A percentile compares a stretch with the other conserved stretches of the same genome.
Conservation (phyloP, 2,888 invertebrate genomes). For the Hemithea aestivaria region DNA sequence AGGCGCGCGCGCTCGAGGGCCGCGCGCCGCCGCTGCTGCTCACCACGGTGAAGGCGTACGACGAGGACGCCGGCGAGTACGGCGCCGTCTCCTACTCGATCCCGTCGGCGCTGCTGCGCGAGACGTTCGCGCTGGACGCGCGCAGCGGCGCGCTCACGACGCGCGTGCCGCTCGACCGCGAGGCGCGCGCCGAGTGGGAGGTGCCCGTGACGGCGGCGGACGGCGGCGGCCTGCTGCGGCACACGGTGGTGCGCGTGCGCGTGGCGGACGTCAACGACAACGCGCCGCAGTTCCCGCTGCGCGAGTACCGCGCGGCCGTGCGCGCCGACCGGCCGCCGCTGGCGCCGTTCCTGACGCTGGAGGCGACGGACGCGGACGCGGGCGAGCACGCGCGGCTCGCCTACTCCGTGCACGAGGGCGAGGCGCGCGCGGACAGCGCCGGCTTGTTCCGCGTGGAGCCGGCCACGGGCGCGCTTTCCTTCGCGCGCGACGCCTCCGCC, state of each 20-base stretch:
- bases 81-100: conserved; percentile 88
- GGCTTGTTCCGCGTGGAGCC: conserved; percentile 87
- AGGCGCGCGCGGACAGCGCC: conserved; percentile 69
- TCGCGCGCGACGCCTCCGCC: conserved; percentile 80
- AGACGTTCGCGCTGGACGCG: conserved; percentile 86
- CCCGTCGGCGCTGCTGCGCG: conserved; percentile 84
- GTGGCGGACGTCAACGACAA: conserved; percentile 92
- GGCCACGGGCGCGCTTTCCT: conserved; percentile 85
- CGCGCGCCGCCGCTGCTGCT: conserved; percentile 86
- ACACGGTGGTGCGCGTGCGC: conserved; percentile 87
- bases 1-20: conserved; percentile 90
- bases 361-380: conserved; percentile 88
- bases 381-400: conserved; percentile 84
- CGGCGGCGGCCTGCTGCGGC: conserved; percentile 87
- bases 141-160: conserved; percentile 85
- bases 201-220: conserved; percentile 91
- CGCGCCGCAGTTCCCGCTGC: conserved; percentile 85
- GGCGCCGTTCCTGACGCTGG: conserved; percentile 55
- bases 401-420: conserved; percentile 87
- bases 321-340: conserved; percentile 64
- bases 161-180: conserved; percentile 85
- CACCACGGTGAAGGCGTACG: conserved; percentile 87
- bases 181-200: conserved; percentile 76
- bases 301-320: conserved; percentile 88
- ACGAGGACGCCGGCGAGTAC: conserved; percentile 89